phyloP scores from a whole-genome alignment of 2,797 vertebrate genomes.

The Tamandua tetradactyla region DNA sequence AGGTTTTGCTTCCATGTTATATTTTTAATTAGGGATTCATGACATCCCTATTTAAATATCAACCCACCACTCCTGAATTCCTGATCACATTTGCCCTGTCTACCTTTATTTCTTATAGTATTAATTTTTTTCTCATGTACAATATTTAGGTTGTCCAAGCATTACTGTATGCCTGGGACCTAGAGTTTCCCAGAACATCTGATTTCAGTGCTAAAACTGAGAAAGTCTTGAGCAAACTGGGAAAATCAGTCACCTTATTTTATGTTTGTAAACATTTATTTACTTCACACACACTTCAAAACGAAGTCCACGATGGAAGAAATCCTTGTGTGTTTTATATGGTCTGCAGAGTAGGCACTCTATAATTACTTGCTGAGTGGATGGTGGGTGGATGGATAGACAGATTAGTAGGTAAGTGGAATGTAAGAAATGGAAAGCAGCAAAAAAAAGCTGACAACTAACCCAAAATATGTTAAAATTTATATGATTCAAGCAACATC shows the following conservation, averaged over 20 bases:
- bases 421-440: neutral
- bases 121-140: neutral
- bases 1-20: neutral
- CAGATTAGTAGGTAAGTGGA: neutral
- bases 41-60: neutral
- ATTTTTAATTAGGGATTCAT: neutral
- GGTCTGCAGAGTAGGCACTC: no score
- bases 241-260: neutral
- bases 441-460: neutral
- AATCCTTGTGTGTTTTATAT: neutral
- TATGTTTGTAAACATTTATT: neutral
- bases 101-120: neutral
- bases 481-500: neutral
- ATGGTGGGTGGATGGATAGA: neutral
- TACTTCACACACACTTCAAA: neutral
- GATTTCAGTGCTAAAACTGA: neutral
- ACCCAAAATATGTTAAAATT: neutral
- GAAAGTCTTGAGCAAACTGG: neutral
- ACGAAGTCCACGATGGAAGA: neutral
- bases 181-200: neutral
- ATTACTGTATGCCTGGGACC: neutral
- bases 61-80: neutral
- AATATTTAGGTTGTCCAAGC: neutral
- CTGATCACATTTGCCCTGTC: neutral
- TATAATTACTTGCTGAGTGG: neutral